Evolutionary conservation across 2,888 invertebrate species (phyloP).

Genomic region (Marronus borbonicus): DNA sequence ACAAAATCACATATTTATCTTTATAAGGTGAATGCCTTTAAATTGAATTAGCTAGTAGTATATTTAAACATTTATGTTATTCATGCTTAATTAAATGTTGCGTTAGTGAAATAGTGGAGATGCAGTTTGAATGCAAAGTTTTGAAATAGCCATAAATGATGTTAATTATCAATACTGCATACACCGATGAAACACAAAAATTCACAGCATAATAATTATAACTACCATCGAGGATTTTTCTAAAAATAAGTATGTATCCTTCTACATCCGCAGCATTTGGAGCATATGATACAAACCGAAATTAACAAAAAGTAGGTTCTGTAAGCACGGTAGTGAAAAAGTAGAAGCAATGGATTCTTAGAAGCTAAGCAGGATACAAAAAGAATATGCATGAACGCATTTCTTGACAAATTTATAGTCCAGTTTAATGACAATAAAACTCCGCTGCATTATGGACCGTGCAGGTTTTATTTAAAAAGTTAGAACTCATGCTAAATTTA

Average conservation of each 20-base stretch:
- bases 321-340: background rate
- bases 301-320: conserved; percentile 13
- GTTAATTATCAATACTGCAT: no score
- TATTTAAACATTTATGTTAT: no score
- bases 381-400: conserved; percentile 11
- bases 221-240: background rate
- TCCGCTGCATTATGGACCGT: conserved; percentile 29
- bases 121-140: no score
- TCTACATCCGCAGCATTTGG: background rate
- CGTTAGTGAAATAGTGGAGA: no score
- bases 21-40: no score
- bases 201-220: no score
- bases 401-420: conserved; percentile 19
- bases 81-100: no score
- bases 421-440: conserved; percentile 43
- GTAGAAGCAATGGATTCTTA: background rate
- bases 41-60: no score
- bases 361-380: conserved; percentile 34
- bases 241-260: background rate
- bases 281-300: background rate
- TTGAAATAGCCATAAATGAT: no score
- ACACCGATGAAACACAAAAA: no score
- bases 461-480: conserved; percentile 37
- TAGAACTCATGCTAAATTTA: conserved; percentile 19
- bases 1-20: no score